Base-by-base conservation (phyloP, 2,113 vertebrate species). In the Aspidoscelis tigris region DNA sequence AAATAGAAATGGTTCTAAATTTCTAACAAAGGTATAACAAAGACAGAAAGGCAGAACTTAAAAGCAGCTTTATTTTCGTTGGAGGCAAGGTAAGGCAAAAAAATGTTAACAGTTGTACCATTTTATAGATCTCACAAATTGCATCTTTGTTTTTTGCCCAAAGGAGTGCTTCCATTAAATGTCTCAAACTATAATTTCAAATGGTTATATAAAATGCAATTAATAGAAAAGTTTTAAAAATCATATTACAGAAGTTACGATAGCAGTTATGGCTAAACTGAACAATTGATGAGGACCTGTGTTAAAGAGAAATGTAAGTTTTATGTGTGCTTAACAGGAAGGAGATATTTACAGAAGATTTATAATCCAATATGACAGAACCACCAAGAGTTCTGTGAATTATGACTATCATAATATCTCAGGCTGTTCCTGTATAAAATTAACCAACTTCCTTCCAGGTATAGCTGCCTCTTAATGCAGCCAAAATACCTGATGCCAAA, bases 1-100 rank as follows among this genome's bases (percentile, higher is more conserved):
- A 72, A 18, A 58, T 11, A 71, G 5, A 71, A 55, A 20, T 14
- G 20, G 41, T 50, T 66, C 22, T 41, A 20, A 20, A 61, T 68
- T 64, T 70, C 43, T 65, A 71, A 78, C 53, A 47, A 43, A 86
- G 53, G 26, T 82, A 78, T 61, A 70, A 61, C 24, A 85, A 74
- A 50, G 3, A 71, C 5, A 78, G 58, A 73, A 84, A 14, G 41
- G 3, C 41, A 7, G 7, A 73, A 65, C 7, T 41, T 61, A 16
- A 53, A 66, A 70, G 41, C 4, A 26, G 5, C 20, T 76, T 81
- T 43, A 39, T 75, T 80, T 65, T 41, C 81, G 64, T 50, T 72
- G 50, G n/a, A 24, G 44, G n/a, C 80, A 77, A 53, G 39, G 66
- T 50, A 39, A 70, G 39, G 58, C 12, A 47, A 58, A 86, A 55